These are phyloP conservation scores for Odobenus rosmarus DNA, from an alignment of 2,113 vertebrate species.

Conservation along the genomic window DNA sequence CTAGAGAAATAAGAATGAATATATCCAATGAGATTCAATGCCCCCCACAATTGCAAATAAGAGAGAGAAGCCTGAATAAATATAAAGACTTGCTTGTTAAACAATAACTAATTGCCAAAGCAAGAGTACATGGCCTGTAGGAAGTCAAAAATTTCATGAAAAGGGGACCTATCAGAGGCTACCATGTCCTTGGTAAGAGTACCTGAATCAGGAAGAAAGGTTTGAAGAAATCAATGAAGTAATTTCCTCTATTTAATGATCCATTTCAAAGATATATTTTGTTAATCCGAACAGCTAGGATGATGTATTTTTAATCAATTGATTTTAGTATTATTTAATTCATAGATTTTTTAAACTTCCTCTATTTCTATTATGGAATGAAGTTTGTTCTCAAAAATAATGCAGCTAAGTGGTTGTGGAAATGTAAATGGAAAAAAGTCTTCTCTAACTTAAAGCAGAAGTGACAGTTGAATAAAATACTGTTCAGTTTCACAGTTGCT, in stretches of 20 bases:
- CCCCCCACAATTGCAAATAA: background rate
- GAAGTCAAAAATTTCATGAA: constrained; percentile 4
- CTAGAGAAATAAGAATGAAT: constrained; percentile 25
- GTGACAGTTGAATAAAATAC: background rate
- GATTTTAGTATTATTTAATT: constrained; percentile 12
- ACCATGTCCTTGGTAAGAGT: background rate
- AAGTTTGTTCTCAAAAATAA: constrained; percentile 17
- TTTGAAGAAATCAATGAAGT: background rate
- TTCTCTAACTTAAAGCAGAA: constrained; percentile 29
- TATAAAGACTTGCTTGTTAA: constrained; percentile 8
- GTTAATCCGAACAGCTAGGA: background rate
- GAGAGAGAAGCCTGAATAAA: background rate
- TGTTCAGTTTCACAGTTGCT: background rate
- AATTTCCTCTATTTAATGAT: background rate
- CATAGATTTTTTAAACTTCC: background rate
- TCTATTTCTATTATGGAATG: background rate
- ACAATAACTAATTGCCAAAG: background rate
- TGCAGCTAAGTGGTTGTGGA: background rate
- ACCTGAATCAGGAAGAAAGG: background rate
- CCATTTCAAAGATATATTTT: constrained; percentile 18
- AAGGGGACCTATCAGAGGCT: background rate
- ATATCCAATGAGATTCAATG: background rate
- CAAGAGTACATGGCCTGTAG: background rate
- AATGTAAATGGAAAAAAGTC: background rate
- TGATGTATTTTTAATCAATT: background rate